A percentile compares a stretch with the other conserved stretches of the same genome.
phyloP scores from a whole-genome alignment of 2,888 invertebrate genomes.

The Abrostola triplasia region DNA sequence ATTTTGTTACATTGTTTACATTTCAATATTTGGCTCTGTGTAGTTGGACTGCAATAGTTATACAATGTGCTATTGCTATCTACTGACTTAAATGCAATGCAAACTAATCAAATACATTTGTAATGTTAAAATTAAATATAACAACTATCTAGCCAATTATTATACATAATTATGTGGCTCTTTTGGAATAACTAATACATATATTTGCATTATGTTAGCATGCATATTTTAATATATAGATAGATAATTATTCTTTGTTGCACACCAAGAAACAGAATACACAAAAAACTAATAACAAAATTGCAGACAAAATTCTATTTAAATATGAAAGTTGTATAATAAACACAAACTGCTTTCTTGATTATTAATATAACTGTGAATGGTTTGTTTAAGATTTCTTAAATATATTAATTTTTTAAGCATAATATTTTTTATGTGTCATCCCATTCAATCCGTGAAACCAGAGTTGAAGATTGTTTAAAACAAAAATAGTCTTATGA shows the following conservation, averaged over 20 bases:
- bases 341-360: background rate
- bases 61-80: no score
- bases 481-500: no score
- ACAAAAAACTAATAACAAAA: no score
- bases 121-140: no score
- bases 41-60: no score
- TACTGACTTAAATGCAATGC: no score
- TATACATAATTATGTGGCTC: background rate
- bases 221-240: slow-evolving; percentile 1
- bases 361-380: slow-evolving; percentile 8
- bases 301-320: background rate
- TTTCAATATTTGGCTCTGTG: no score
- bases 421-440: background rate
- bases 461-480: background rate
- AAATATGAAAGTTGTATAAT: slow-evolving; percentile 24
- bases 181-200: background rate
- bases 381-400: background rate
- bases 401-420: background rate
- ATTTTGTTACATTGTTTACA: no score
- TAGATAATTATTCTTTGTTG: no score
- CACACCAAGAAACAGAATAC: no score
- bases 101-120: no score
- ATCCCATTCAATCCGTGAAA: background rate
- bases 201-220: background rate
- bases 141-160: background rate